Evolutionary conservation across 2,797 vertebrate genomes (phyloP).

Genomic region (Chromobotia macracanthus): DNA sequence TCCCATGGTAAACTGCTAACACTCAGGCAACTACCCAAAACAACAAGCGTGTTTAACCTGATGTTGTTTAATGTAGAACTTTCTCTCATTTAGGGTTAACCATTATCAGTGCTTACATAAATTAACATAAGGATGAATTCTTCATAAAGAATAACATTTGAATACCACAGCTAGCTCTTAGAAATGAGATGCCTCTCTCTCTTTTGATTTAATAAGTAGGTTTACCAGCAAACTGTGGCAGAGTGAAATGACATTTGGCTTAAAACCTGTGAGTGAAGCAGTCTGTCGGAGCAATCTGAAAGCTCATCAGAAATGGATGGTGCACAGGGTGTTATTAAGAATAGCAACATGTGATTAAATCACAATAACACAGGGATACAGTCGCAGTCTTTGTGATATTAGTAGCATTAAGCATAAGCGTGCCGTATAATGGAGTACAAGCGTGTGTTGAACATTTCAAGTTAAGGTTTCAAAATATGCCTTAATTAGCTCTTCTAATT

Average conservation of each 20-base stretch:
- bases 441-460: neutral
- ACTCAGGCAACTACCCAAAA: conserved; percentile 23
- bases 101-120: conserved; percentile 1
- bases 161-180: neutral
- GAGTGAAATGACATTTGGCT: conserved; percentile 24
- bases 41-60: conserved; percentile 12
- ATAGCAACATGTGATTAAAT: conserved; percentile 24
- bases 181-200: conserved; percentile 9
- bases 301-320: conserved; percentile 29
- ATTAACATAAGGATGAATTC: too few relatives aligned
- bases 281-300: conserved; percentile 24
- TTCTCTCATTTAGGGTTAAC: neutral
- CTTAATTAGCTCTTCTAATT: neutral
- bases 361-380: neutral
- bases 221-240: conserved; percentile 13
- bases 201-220: conserved; percentile 27
- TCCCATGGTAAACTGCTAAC: neutral
- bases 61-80: conserved; percentile 9
- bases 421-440: neutral
- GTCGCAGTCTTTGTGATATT: neutral
- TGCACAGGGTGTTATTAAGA: conserved; percentile 17
- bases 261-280: conserved; percentile 3
- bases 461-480: neutral
- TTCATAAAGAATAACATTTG: conserved; percentile 11
- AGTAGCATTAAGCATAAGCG: neutral